Percentiles rank a stretch among this genome's conserved stretches.
phyloP scores from a whole-genome alignment of 2,888 invertebrate genomes.

The Dione juno region DNA sequence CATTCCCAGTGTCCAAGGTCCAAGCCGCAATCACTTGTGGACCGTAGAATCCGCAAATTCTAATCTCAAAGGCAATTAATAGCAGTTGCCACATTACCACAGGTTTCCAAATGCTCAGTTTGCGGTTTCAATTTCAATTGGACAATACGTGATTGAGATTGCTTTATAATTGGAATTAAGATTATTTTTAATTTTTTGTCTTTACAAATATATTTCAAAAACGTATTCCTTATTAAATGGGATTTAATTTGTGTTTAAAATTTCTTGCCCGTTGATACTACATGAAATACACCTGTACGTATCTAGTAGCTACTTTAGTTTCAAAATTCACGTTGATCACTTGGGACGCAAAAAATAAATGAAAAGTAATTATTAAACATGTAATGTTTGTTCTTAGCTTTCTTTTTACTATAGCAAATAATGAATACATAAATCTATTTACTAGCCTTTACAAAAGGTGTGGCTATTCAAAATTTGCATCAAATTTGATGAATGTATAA shows the following conservation, averaged over 20 bases:
- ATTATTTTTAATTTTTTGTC: neutral
- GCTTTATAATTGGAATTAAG: conserved; percentile 1
- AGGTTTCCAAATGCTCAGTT: conserved; percentile 31
- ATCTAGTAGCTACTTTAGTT: too few relatives aligned
- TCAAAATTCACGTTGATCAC: too few relatives aligned
- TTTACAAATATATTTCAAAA: neutral
- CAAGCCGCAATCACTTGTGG: conserved; percentile 13
- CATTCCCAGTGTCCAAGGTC: conserved; percentile 7
- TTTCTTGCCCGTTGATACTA: too few relatives aligned
- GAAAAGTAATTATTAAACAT: too few relatives aligned
- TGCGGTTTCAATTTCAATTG: conserved; percentile 34
- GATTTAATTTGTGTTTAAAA: neutral
- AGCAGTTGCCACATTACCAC: conserved; percentile 28
- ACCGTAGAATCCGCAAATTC: conserved; percentile 36
- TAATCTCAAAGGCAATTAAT: conserved; percentile 41
- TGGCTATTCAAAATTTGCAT: conserved; percentile 31
- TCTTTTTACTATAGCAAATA: too few relatives aligned
- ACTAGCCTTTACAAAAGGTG: neutral
- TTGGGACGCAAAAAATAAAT: too few relatives aligned
- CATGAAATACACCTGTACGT: too few relatives aligned
- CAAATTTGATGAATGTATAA: conserved; percentile 27
- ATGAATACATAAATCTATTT: too few relatives aligned
- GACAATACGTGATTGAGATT: conserved; percentile 21
- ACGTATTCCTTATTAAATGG: neutral
- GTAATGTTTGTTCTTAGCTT: too few relatives aligned